Base-by-base conservation (phyloP, 2,888 invertebrate genomes). In the Anthrax anthrax region DNA sequence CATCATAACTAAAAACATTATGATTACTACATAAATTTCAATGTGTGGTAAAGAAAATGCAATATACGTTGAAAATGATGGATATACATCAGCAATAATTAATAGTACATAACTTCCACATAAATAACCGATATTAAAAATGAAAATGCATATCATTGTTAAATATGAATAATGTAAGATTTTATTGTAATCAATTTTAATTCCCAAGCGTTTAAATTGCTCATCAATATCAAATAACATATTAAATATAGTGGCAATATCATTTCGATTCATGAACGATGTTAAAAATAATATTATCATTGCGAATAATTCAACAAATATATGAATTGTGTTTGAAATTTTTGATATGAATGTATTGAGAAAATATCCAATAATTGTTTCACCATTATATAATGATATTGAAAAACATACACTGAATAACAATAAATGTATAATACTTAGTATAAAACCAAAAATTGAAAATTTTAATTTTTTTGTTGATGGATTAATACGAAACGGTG, bases 311-410 rank as follows among this genome's bases (percentile, higher is more conserved):
- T 64, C 65, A 42, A 59, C 62, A 39, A 60, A 60, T 37, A 60
- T 60, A 50, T 66, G 65, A 51, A 65, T 43, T 0, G 60, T 62
- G 52, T 66, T 61, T 4, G 65, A 66, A 6, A 64, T 51, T 23
- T 56, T 58, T 4, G 67, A 61, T 45, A 66, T 61, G 27, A 63
- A 57, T 0, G 65, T 63, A 49, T 61, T 61, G 41, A 66, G 59
- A 37, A 66, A 64, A 42, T 64, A 64, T 2, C 63, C 63, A 14
- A 64, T 60, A 14, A 66, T 58, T 2, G 66, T 59, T 37, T 63
- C 63, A 8, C 58, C 58, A 46, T 62, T 58, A 8, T 58, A 51
- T 37, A 65, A 39, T 10, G 64, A 60, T 0, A 57, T 5, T 3
- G 54, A 43, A 44, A 65, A 67, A 50, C 63, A 63, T 4, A 57